phyloP scores from a whole-genome alignment of 2,888 invertebrate genomes.

The Macropis europaea region DNA sequence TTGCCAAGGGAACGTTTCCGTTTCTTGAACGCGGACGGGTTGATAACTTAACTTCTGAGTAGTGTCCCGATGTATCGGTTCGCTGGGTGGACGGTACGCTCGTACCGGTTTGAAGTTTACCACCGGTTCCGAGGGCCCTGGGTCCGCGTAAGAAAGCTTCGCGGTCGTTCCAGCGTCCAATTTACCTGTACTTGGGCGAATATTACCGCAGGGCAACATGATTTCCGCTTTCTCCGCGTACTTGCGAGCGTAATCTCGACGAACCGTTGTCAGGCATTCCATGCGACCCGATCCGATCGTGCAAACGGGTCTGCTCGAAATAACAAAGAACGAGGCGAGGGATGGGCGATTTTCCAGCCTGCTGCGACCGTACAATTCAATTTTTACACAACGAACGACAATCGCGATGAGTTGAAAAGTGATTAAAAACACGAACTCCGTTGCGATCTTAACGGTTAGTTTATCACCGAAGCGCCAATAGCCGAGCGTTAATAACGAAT shows the following conservation, averaged over 20 bases:
- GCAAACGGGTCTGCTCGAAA: neutral
- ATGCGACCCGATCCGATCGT: constrained; percentile 68
- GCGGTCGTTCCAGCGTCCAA: constrained; percentile 71
- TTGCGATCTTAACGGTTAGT: too few species aligned
- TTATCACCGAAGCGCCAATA: too few species aligned
- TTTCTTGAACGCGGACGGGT: constrained; percentile 68
- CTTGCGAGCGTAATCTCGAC: constrained; percentile 71
- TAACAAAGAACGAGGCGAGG: too few species aligned
- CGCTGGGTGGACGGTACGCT: constrained; percentile 69
- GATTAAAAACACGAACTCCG: too few species aligned
- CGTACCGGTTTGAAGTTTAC: constrained; percentile 72
- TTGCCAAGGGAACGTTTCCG: constrained; percentile 75
- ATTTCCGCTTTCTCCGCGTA: constrained; percentile 63
- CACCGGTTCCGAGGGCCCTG: constrained; percentile 68
- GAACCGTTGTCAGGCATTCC: constrained; percentile 73
- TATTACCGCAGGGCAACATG: constrained; percentile 73
- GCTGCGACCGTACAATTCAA: too few species aligned
- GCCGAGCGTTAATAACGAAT: too few species aligned
- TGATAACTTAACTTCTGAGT: constrained; percentile 77
- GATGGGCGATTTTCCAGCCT: too few species aligned
- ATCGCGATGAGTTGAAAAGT: too few species aligned
- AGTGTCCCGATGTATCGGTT: constrained; percentile 70
- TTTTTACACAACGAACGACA: too few species aligned
- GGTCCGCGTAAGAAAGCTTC: constrained; percentile 69
- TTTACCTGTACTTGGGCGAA: constrained; percentile 66